Evolutionary conservation across 2,797 vertebrate genomes (phyloP), one percentile per base, ranked within the genome.

Genomic region (Ptychobarbus kaznakovi): DNA sequence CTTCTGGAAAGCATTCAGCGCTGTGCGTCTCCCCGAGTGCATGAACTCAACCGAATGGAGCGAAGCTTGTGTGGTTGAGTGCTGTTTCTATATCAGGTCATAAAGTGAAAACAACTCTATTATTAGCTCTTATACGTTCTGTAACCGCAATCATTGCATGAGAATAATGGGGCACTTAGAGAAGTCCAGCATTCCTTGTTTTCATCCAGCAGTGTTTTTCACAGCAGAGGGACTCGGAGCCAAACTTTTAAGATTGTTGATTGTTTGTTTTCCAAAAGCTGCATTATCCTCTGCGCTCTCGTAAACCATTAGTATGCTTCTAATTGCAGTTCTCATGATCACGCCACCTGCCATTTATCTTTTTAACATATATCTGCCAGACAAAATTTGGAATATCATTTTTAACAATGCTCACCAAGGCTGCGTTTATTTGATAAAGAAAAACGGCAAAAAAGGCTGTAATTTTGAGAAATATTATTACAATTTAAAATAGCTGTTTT

Each of bases 71-170:
- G 25, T 80, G 46, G 28, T 63, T 58, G 35, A 80, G 42, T 38
- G 42, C 70, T 76, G 22, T 68, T 25, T 86, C 44, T 88, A 85
- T 80, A 84, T 74, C 44, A 81, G 61, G 32, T 81, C 76, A 81
- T 86, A 63, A 86, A 80, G 51, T 77, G 73, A 73, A 61, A 73
- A 66, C 58, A 44, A 28, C 69, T 7, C 73, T 87, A 82, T 90
- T 89, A 87, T 85, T 89, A 87, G 82, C 65, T 32, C 20, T 56
- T 80, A 65, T 63, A 15, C 18, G 75, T 87, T 86, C 82, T 74
- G 70, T 79, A 84, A 83, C 69, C 22, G 38, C 28, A 83, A 28
- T 83, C 40, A 38, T 69, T 89, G 81, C 72, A n/a, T 61, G 86
- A 82, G 72, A 87, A 61, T 70, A 65, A 73, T 76, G 5, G 18